A percentile compares a stretch with the other conserved stretches of the same genome.
These are phyloP conservation scores for Sesia bembeciformis DNA, from an alignment of 2,888 invertebrate species.

Conservation along the genomic window DNA sequence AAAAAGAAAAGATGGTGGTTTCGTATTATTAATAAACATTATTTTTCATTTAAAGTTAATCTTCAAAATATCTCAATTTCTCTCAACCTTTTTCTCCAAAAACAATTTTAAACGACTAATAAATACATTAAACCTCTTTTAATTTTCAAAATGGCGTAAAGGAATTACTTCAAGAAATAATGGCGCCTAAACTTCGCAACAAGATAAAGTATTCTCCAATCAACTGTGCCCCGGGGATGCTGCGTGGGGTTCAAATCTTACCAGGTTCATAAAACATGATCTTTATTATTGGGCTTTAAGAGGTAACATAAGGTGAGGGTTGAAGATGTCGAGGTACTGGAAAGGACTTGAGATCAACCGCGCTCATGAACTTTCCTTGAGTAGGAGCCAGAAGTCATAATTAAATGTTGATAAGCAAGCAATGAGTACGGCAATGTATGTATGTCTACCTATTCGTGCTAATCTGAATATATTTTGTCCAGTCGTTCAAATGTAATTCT, in stretches of 20 bases:
- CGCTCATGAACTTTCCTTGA: too few species aligned
- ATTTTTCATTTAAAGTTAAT: too few species aligned
- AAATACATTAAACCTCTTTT: slow-evolving; percentile 4
- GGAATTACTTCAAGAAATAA: slow-evolving; percentile 3
- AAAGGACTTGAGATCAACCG: neutral
- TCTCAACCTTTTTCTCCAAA: neutral
- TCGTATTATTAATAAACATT: too few species aligned
- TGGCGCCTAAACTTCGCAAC: slow-evolving; percentile 10
- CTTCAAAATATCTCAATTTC: too few species aligned
- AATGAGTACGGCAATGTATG: too few species aligned
- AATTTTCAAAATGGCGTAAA: slow-evolving; percentile 9
- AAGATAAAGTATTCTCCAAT: slow-evolving; percentile 26
- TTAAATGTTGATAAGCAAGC: too few species aligned
- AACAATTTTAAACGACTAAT: neutral
- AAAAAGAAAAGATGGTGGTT: too few species aligned
- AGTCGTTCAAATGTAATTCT: too few species aligned
- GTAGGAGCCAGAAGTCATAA: too few species aligned
- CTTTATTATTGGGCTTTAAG: slow-evolving; percentile 38
- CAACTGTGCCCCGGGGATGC: slow-evolving; percentile 20
- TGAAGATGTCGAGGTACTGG: slow-evolving; percentile 3
- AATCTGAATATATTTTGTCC: too few species aligned
- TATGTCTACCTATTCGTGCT: too few species aligned
- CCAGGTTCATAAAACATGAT: slow-evolving; percentile 38
- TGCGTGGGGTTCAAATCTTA: slow-evolving; percentile 11
- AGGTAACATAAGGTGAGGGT: slow-evolving; percentile 16